Percentiles rank a stretch among this genome's conserved stretches.
Conservation (phyloP, 1,140 invertebrate genomes). For the Paramacrobiotus metropolitanus region DNA sequence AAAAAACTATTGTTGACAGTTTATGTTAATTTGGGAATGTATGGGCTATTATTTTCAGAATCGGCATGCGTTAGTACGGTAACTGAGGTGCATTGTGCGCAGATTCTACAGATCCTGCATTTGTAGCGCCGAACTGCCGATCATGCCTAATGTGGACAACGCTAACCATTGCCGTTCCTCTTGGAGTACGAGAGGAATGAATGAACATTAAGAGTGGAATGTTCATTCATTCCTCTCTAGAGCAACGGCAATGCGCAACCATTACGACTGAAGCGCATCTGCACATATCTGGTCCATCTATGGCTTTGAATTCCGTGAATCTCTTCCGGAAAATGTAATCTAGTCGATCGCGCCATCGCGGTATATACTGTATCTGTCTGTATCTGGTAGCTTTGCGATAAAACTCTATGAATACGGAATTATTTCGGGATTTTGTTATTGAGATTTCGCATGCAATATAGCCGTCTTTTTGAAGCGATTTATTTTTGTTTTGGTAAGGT, state of each 20-base stretch:
- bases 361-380: too few species aligned
- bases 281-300: constrained; percentile 64
- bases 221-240: too few species aligned
- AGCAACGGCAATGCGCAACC: too few species aligned
- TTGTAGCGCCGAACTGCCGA: too few species aligned
- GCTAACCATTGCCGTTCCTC: too few species aligned
- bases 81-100: constrained; percentile 97
- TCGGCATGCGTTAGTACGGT: constrained; percentile 60
- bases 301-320: constrained; percentile 85
- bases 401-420: neutral
- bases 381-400: constrained; percentile 7
- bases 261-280: constrained; percentile 97
- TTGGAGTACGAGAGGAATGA: too few species aligned
- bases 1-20: constrained; percentile 6
- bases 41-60: constrained; percentile 36
- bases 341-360: too few species aligned
- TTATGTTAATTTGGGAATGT: neutral
- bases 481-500: too few species aligned
- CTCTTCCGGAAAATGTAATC: constrained; percentile 60
- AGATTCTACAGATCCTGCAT: too few species aligned
- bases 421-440: too few species aligned
- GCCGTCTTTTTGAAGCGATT: neutral
- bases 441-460: too few species aligned
- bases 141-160: constrained; percentile 93
- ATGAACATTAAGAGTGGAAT: too few species aligned